Conservation (phyloP, 2,113 vertebrate species). For the Thamnaconus septentrionalis region DNA sequence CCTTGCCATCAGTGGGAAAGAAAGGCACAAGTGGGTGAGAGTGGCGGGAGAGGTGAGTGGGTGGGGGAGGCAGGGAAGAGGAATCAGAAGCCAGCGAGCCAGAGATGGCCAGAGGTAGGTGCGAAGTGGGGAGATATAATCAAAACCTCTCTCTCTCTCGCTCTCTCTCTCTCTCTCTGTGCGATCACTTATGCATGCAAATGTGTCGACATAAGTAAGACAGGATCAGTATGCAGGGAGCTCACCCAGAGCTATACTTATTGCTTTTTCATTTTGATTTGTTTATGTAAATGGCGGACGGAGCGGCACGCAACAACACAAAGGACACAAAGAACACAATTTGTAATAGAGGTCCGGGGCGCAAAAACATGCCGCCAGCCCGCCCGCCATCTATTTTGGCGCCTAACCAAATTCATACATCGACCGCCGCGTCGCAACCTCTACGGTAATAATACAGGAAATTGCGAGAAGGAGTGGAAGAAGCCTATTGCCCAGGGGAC, state of each 20-base stretch:
- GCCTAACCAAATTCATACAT: slow-evolving; percentile 18
- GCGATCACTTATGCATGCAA: slow-evolving; percentile 3
- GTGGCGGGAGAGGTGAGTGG: slow-evolving; percentile 5
- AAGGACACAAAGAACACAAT: slow-evolving; percentile 9
- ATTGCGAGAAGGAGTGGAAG: slow-evolving; percentile 21
- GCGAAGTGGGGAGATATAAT: slow-evolving; percentile 27
- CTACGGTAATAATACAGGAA: slow-evolving; percentile 21
- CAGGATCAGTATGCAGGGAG: slow-evolving; percentile 9
- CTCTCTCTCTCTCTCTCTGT: background rate
- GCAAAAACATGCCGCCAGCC: background rate
- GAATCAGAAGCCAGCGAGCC: slow-evolving; percentile 22
- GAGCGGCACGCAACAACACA: background rate
- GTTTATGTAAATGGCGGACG: slow-evolving; percentile 31
- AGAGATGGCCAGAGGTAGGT: slow-evolving; percentile 27
- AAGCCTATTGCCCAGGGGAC: slow-evolving; percentile 18
- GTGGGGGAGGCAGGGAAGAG: slow-evolving; percentile 1
- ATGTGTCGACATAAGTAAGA: slow-evolving; percentile 3
- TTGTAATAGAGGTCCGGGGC: background rate
- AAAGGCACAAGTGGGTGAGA: slow-evolving; percentile 18
- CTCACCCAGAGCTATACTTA: too few relatives aligned
- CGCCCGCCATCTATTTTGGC: slow-evolving; percentile 3
- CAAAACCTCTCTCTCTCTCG: slow-evolving; percentile 9
- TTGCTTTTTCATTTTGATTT: background rate
- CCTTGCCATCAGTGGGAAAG: slow-evolving; percentile 8
- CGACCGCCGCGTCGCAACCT: slow-evolving; percentile 21